These are phyloP conservation scores for Aricia agestis DNA, from an alignment of 1,140 invertebrate genomes.

Conservation along the genomic window DNA sequence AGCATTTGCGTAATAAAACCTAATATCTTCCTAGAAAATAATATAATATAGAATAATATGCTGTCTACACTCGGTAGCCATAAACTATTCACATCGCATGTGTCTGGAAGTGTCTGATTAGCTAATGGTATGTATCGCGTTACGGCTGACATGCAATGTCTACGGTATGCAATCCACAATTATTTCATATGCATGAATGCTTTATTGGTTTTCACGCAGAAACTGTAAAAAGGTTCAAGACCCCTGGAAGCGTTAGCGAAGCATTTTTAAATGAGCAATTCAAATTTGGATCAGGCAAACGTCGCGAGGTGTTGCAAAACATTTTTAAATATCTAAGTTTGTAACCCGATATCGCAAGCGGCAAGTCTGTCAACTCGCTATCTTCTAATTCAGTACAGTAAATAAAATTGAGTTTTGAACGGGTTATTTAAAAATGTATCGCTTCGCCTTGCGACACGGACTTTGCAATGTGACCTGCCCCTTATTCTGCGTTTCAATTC, in stretches of 20 bases:
- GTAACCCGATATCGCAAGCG: too few species aligned
- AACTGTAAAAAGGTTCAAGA: background rate
- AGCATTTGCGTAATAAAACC: background rate
- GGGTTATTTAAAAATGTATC: too few species aligned
- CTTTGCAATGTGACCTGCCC: too few species aligned
- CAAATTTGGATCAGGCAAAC: too few species aligned
- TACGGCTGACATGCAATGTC: constrained; percentile 26
- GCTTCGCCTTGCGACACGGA: too few species aligned
- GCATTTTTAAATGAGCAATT: too few species aligned
- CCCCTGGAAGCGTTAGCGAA: background rate
- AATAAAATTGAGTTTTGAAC: too few species aligned
- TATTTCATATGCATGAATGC: constrained; percentile 16
- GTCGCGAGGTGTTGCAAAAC: too few species aligned
- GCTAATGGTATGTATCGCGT: constrained; percentile 32
- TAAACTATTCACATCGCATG: background rate
- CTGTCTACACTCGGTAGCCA: background rate
- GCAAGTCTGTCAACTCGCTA: too few species aligned
- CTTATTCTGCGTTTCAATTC: too few species aligned
- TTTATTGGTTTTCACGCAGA: constrained; percentile 3
- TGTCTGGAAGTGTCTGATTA: constrained; percentile 25
- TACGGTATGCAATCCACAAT: constrained; percentile 17
- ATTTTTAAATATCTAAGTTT: too few species aligned
- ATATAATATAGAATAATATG: background rate
- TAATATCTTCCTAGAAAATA: background rate
- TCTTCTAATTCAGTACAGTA: too few species aligned